A percentile compares a stretch with the other conserved stretches of the same genome.
Conservation (phyloP, 2,113 vertebrate species). For the Etheostoma cragini region DNA sequence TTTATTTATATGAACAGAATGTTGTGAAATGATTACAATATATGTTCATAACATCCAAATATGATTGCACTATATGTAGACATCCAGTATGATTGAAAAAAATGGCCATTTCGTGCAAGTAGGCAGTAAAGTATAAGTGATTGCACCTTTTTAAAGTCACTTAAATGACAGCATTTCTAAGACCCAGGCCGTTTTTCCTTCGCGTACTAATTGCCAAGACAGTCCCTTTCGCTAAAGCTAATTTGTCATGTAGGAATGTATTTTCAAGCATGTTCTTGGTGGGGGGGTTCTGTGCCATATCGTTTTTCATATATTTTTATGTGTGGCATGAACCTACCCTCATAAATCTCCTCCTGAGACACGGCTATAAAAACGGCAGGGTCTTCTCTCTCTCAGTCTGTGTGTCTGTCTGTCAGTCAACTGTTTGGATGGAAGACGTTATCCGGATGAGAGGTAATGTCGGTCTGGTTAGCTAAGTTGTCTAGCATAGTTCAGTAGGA, state of each 20-base stretch:
- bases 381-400: no score
- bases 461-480: background rate
- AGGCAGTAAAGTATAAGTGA: slow-evolving; percentile 1
- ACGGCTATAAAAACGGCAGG: slow-evolving; percentile 13
- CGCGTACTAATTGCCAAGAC: slow-evolving; percentile 18
- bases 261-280: background rate
- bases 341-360: slow-evolving; percentile 21
- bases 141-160: slow-evolving; percentile 2
- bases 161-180: slow-evolving; percentile 2
- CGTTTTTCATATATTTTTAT: background rate
- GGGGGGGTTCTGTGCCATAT: background rate
- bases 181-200: background rate
- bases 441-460: background rate
- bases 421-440: background rate
- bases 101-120: background rate
- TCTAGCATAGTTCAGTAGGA: background rate
- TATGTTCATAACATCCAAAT: background rate
- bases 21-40: no score
- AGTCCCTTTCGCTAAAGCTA: slow-evolving; percentile 17
- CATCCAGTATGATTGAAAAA: background rate
- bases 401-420: no score
- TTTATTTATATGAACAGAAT: background rate
- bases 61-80: background rate
- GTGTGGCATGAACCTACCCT: slow-evolving; percentile 23
- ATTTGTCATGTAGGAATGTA: slow-evolving; percentile 19